Evolutionary conservation across 2,888 invertebrate genomes (phyloP), one percentile per base, ranked within the genome.

Genomic region (Orchestes rusci): DNA sequence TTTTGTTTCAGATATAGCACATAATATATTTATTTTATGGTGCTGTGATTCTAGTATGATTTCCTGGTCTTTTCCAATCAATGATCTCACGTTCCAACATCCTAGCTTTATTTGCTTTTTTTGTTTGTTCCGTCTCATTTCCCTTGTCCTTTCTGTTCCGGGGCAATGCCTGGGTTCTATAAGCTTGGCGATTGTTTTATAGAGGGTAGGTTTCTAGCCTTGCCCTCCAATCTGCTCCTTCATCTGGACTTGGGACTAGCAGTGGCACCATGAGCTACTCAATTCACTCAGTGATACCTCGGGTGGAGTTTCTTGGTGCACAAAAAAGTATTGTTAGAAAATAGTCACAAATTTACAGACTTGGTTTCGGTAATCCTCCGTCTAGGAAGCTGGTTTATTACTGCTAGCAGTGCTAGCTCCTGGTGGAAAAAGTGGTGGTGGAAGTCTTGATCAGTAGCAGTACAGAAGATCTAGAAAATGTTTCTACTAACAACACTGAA

Each of bases 81-180:
- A 34, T 34, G 34, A 34, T 34, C 4, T 34, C 16, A 34, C 34
- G 16, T 34, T 34, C 34, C 17, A 34, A 34, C 34, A 34, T 34
- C 5, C 17, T 17, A 34, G 34, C 34, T 5, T 34, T 34, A 34
- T 34, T 16, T 34, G 34, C 34, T 34, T 34, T 34, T 34, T 34
- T 4, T 34, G 34, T 34, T 16, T 16, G 7, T 34, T 34, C 34
- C 34, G 12, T 34, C 34, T 34, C 34, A 34, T 34, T 34, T 34
- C 16, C 34, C 34, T 34, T 34, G 34, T 10, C 12, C 31, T 31
- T 13, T 8, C 31, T 31, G 7, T 23, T 7, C 7, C 7, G 7
- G 7, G 7, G 27, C 8, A 7, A 7, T 23, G 27, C 31, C 12
- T 31, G 31, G 31, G 31, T 31, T 31, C 31, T 31, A 31, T 31